Conservation (phyloP, 2,113 vertebrate genomes). For the Rhinoptilus africanus region DNA sequence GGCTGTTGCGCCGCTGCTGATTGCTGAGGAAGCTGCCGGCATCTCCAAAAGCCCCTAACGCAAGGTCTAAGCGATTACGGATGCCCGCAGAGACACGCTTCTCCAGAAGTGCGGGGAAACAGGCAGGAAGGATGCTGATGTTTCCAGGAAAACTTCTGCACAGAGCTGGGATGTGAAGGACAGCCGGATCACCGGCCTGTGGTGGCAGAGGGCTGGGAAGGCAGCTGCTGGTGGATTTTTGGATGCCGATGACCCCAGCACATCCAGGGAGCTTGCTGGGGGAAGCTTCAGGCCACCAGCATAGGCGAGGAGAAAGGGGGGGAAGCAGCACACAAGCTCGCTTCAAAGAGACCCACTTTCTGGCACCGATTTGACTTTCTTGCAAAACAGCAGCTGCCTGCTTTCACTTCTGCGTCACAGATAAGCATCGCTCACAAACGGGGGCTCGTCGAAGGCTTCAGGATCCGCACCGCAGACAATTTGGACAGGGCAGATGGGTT, state of each 20-base stretch:
- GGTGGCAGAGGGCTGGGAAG: neutral
- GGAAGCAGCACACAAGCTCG: neutral
- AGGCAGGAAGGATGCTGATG: neutral
- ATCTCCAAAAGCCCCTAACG: neutral
- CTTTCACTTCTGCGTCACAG: conserved; percentile 24
- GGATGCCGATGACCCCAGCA: neutral
- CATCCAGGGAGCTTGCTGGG: rapidly evolving
- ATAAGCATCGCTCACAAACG: neutral
- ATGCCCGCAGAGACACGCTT: neutral
- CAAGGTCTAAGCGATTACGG: neutral
- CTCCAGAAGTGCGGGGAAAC: neutral
- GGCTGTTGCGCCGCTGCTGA: neutral
- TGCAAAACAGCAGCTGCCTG: conserved; percentile 13
- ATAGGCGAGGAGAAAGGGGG: neutral
- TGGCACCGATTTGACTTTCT: neutral
- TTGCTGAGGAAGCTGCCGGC: neutral
- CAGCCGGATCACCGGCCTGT: rapidly evolving
- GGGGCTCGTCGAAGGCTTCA: neutral
- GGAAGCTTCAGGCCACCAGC: neutral
- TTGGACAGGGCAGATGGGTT: neutral
- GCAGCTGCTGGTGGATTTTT: neutral
- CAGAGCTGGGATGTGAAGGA: neutral
- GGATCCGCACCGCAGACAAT: neutral
- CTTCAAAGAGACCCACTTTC: neutral
- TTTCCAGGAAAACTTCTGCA: neutral